phyloP scores from a whole-genome alignment of 2,888 invertebrate species.

The Eupithecia dodoneata region DNA sequence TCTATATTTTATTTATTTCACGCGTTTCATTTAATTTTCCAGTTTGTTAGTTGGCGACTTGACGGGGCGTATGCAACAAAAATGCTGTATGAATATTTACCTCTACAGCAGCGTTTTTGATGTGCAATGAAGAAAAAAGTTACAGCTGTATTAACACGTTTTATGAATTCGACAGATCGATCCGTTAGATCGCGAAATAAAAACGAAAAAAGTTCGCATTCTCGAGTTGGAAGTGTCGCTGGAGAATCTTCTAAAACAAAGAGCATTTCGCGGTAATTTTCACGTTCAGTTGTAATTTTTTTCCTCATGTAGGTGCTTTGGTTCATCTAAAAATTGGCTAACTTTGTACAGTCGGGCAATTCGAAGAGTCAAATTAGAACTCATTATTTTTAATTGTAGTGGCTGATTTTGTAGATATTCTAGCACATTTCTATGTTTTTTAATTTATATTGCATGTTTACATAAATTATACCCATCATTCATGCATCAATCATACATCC shows the following conservation, averaged over 20 bases:
- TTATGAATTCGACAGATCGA: slow-evolving; percentile 85
- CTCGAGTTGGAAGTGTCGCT: slow-evolving; percentile 93
- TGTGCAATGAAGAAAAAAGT: slow-evolving; percentile 61
- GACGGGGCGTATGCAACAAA: background rate
- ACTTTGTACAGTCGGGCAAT: background rate
- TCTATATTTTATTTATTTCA: background rate
- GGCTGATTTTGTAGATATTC: background rate
- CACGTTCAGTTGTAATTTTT: slow-evolving; percentile 80
- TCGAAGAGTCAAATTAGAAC: background rate
- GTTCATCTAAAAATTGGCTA: background rate
- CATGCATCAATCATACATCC: background rate
- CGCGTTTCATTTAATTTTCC: background rate
- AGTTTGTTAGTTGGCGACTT: background rate
- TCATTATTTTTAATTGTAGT: background rate
- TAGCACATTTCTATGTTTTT: background rate
- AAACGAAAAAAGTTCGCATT: slow-evolving; percentile 92
- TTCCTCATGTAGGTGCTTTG: slow-evolving; percentile 46
- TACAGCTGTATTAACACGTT: slow-evolving; percentile 68
- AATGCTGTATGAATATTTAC: background rate
- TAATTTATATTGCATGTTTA: background rate
- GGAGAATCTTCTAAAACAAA: slow-evolving; percentile 90
- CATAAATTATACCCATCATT: background rate
- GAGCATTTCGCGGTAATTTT: slow-evolving; percentile 83
- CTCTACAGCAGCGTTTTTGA: slow-evolving; percentile 9
- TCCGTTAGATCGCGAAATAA: slow-evolving; percentile 93